phyloP scores from a whole-genome alignment of 2,797 vertebrate species.

The Tarsius wallacei region DNA sequence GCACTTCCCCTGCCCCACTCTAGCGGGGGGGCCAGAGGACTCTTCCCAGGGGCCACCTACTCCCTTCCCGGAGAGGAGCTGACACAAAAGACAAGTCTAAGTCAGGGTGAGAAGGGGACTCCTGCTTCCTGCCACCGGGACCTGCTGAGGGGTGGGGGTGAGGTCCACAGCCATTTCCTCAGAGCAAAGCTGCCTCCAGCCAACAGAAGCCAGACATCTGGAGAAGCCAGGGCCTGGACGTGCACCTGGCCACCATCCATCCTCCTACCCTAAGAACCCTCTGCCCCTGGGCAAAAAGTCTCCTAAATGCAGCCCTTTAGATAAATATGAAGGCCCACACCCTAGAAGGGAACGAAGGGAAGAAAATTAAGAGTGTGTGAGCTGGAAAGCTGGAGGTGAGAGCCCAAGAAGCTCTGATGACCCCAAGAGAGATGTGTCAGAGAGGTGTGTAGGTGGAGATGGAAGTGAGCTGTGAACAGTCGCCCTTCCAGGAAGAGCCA shows the following conservation, averaged over 20 bases:
- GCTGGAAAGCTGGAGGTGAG: neutral
- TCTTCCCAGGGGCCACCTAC: neutral
- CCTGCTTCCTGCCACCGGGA: conserved; percentile 56
- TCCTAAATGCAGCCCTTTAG: conserved; percentile 81
- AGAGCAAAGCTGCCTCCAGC: conserved; percentile 16
- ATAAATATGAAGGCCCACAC: conserved; percentile 47
- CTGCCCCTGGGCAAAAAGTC: conserved; percentile 5
- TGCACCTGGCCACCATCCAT: neutral
- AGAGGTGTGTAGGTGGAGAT: neutral
- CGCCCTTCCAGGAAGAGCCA: neutral
- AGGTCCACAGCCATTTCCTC: conserved; percentile 46
- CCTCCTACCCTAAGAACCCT: neutral
- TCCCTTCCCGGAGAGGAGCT: neutral
- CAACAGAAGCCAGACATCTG: conserved; percentile 18
- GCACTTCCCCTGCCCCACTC: neutral
- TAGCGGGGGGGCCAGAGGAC: neutral
- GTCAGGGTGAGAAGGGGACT: neutral
- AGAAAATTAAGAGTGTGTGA: neutral
- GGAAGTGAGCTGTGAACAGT: neutral
- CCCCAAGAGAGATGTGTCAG: neutral
- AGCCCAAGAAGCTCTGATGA: neutral
- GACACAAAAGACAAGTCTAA: neutral
- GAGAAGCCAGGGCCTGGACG: neutral
- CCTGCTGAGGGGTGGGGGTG: conserved; percentile 49
- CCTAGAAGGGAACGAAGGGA: conserved; percentile 13